A percentile compares a stretch with the other conserved stretches of the same genome.
These are phyloP conservation scores for Otocyon megalotis DNA, from an alignment of 2,113 vertebrate genomes.

Conservation along the genomic window DNA sequence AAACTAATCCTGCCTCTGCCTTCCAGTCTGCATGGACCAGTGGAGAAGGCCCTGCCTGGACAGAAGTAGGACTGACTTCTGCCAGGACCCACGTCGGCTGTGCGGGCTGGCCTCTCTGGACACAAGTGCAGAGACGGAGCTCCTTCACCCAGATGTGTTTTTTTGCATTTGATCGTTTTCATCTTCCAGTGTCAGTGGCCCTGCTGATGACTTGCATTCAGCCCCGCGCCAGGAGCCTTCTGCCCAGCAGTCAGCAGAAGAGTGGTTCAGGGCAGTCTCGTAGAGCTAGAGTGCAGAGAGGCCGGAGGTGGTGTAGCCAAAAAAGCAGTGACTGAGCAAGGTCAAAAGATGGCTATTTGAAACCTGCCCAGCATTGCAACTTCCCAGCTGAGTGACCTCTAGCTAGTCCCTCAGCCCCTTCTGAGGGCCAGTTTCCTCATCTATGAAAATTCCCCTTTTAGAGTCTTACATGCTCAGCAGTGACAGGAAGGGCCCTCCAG, in stretches of 20 bases:
- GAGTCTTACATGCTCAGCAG: rapidly evolving
- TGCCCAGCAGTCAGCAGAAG: neutral
- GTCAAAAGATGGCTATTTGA: neutral
- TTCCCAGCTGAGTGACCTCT: neutral
- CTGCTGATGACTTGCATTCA: rapidly evolving
- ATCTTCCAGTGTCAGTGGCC: neutral
- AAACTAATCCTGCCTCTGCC: neutral
- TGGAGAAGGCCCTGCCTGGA: neutral
- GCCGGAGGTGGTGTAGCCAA: rapidly evolving
- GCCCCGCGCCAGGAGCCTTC: rapidly evolving
- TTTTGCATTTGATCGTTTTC: neutral
- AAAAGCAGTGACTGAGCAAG: neutral
- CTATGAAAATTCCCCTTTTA: neutral
- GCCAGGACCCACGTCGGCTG: rapidly evolving
- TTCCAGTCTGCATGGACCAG: neutral
- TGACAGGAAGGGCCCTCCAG: neutral
- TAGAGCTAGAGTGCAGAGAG: neutral
- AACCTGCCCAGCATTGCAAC: neutral
- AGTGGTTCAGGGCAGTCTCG: neutral
- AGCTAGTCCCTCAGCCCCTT: neutral
- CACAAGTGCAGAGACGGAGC: neutral
- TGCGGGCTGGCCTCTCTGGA: neutral
- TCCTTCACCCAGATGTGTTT: rapidly evolving
- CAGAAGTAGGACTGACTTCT: neutral
- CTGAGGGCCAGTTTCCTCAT: neutral